phyloP scores from a whole-genome alignment of 2,113 vertebrate species.

The Dinomys branickii region DNA sequence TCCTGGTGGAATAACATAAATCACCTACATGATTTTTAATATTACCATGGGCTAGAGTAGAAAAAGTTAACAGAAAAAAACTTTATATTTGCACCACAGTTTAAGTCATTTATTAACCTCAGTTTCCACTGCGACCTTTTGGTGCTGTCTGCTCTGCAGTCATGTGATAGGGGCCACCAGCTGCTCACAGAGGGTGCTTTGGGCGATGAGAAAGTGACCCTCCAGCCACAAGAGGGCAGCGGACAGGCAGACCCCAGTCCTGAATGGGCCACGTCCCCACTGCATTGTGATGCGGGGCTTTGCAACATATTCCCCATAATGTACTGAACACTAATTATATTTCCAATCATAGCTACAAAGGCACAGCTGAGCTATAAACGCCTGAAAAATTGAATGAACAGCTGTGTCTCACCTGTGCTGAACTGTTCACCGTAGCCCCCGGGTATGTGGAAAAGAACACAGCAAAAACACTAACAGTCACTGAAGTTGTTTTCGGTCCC shows the following conservation, averaged over 20 bases:
- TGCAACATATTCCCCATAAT: background rate
- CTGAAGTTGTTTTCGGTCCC: background rate
- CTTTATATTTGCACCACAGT: background rate
- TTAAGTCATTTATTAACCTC: background rate
- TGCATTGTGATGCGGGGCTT: background rate
- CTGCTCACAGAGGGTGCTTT: background rate
- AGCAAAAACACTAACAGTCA: background rate
- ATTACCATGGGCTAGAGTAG: background rate
- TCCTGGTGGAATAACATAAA: slow-evolving; percentile 88
- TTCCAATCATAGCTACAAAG: background rate
- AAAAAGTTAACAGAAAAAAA: background rate
- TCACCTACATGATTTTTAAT: background rate
- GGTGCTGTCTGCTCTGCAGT: background rate
- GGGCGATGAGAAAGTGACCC: background rate
- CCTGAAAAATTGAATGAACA: background rate
- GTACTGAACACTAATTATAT: background rate
- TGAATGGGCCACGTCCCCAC: background rate
- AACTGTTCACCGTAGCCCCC: background rate
- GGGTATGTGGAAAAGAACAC: background rate
- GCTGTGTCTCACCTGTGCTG: background rate
- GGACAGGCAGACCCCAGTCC: background rate
- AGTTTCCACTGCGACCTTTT: background rate
- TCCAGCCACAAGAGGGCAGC: background rate
- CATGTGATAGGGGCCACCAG: background rate
- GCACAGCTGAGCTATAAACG: background rate